Base-by-base conservation (phyloP, 1,140 invertebrate genomes). In the Cydia amplana region DNA sequence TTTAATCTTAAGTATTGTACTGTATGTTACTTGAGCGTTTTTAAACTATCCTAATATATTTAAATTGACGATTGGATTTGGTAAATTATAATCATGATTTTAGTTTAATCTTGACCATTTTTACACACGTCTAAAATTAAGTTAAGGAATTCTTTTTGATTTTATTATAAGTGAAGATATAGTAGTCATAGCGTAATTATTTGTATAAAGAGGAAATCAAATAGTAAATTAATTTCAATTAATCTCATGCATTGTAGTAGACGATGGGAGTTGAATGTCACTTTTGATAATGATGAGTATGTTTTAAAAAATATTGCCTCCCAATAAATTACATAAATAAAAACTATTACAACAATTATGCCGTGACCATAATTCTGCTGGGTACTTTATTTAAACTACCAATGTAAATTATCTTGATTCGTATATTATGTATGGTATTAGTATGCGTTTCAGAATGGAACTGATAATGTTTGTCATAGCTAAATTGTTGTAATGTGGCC, bases 151-250 rank as follows among this genome's bases (percentile, higher is more conserved):
- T 23, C 3, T 23, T 60, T 60, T 60, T 2, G 7, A 23, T 60
- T 60, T 60, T 23, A 60, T n/a, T 60, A 10, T 60, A 60, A 60
- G 18, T 60, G 20, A 60, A 60, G 2, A 70, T 70, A 43, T 18
- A 70, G 32, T 70, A 70, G 65, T 70, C 28, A 36, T 70, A 70
- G 28, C 28, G 16, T 70, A 70, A 70, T 36, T 40, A 36, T 70
- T 32, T 70, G 65, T 18, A 70, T 70, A 70, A 36, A 36, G 55
- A 67, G 64, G 25, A 36, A 67, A 67, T 32, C 64, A 67, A 67
- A 67, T 36, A 70, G 28, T 70, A 60, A 60, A 60, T 43, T 70
- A 70, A 70, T 18, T n/a, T 40, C 32, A 36, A 36, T 70, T 70
- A 70, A 70, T 70, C 65, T 70, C 65, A 70, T 70, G 65, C 36